Conservation (phyloP, 2,888 invertebrate species). For the Sylvicola fuscatus region DNA sequence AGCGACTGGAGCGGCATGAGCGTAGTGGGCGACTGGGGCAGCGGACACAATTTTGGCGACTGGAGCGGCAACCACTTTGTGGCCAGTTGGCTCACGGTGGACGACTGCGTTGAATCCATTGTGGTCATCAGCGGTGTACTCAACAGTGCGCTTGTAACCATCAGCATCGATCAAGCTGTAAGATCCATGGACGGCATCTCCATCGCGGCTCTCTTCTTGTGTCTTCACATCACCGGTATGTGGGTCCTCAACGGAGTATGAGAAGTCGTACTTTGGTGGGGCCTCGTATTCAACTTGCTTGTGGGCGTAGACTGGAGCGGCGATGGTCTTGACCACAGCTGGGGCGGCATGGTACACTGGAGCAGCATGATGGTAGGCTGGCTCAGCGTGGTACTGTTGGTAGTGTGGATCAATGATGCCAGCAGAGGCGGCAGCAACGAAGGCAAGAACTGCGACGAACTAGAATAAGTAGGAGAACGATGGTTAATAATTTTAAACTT, state of each 20-base stretch:
- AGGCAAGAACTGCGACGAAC: background rate
- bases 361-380: constrained; percentile 1
- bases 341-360: constrained; percentile 1
- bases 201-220: constrained; percentile 29
- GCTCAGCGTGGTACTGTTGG: background rate
- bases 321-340: background rate
- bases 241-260: constrained; percentile 27
- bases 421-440: background rate
- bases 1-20: constrained; percentile 1
- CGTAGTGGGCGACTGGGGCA: too few species aligned
- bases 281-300: constrained; percentile 12
- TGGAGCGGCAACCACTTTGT: constrained; percentile 15
- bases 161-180: constrained; percentile 31
- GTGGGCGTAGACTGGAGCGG: constrained; percentile 1
- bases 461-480: background rate
- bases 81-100: constrained; percentile 26
- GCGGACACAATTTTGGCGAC: constrained; percentile 9
- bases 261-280: constrained; percentile 28
- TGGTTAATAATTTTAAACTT: background rate
- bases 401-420: background rate
- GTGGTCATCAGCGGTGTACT: constrained; percentile 30
- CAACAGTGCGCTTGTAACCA: constrained; percentile 29
- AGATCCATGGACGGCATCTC: constrained; percentile 29
- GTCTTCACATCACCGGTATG: constrained; percentile 31
- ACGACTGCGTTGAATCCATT: constrained; percentile 32